Conservation (phyloP, 2,113 vertebrate species). For the Leiothrix lutea region DNA sequence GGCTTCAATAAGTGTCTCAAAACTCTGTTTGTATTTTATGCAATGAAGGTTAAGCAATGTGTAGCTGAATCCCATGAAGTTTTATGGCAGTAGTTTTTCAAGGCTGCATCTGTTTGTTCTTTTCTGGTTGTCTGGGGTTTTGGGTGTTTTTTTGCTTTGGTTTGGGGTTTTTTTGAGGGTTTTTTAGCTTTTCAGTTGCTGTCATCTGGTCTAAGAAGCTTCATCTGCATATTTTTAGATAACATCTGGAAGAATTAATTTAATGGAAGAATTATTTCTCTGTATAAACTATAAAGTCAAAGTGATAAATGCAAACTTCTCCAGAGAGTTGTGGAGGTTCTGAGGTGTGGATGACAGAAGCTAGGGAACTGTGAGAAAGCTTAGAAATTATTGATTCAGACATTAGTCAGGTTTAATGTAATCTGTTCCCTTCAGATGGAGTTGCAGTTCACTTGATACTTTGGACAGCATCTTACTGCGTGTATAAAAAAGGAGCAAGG, state of each 20-base stretch:
- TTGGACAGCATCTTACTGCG: background rate
- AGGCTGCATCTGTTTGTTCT: background rate
- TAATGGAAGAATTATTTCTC: background rate
- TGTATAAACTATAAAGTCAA: background rate
- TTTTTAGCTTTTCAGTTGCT: background rate
- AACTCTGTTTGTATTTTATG: background rate
- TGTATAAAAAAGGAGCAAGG: background rate
- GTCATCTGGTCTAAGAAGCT: background rate
- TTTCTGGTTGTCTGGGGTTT: background rate
- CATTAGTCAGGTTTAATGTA: background rate
- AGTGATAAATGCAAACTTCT: background rate
- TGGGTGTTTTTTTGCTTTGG: background rate
- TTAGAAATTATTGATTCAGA: background rate
- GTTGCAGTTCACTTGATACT: background rate
- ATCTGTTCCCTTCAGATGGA: background rate
- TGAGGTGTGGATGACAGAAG: background rate
- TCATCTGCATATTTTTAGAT: background rate
- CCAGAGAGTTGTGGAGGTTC: background rate
- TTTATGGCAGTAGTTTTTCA: background rate
- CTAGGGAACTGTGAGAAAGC: background rate
- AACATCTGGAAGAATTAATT: background rate
- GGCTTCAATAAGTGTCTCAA: background rate
- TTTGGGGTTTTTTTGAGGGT: background rate
- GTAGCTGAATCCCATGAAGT: background rate
- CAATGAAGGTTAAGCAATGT: background rate